Conservation (phyloP, 1,140 invertebrate genomes). For the Drosophila eugracilis region DNA sequence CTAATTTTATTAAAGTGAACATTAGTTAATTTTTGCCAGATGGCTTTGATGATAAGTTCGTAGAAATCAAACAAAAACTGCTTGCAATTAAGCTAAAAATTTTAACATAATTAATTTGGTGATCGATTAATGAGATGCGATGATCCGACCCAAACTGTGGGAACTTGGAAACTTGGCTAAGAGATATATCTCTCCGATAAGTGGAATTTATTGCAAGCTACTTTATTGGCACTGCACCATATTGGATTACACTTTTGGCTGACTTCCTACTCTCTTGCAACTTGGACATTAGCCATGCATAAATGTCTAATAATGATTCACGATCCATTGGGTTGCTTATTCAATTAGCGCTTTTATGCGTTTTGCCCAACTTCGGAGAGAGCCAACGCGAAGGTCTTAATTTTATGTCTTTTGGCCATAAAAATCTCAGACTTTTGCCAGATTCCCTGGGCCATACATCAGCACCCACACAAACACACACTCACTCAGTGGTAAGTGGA, state of each 20-base stretch:
- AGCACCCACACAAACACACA: conserved; percentile 37
- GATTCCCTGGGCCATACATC: conserved; percentile 40
- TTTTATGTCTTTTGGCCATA: conserved; percentile 76
- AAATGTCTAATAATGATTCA: conserved; percentile 68
- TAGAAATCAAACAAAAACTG: conserved; percentile 19
- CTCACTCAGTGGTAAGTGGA: conserved; percentile 1
- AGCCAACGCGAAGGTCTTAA: conserved; percentile 65
- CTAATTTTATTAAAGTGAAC: conserved; percentile 75
- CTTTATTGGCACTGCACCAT: conserved; percentile 24
- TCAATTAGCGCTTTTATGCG: conserved; percentile 78
- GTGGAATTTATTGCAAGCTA: conserved; percentile 20
- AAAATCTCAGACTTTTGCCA: conserved; percentile 38
- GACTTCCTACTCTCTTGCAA: conserved; percentile 19
- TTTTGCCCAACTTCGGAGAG: conserved; percentile 67
- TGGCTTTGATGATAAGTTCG: conserved; percentile 33
- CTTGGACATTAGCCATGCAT: conserved; percentile 55
- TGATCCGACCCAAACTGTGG: conserved; percentile 33
- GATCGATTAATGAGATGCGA: conserved; percentile 36
- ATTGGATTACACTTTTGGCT: conserved; percentile 28
- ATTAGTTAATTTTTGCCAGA: conserved; percentile 72
- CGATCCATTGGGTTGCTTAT: conserved; percentile 70
- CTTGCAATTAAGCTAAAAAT: conserved; percentile 65
- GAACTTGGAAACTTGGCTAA: background rate
- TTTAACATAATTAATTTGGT: conserved; percentile 78
- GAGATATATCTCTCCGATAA: background rate